These are phyloP conservation scores for Delphinus delphis DNA, from an alignment of 2,113 vertebrate genomes.

Conservation along the genomic window DNA sequence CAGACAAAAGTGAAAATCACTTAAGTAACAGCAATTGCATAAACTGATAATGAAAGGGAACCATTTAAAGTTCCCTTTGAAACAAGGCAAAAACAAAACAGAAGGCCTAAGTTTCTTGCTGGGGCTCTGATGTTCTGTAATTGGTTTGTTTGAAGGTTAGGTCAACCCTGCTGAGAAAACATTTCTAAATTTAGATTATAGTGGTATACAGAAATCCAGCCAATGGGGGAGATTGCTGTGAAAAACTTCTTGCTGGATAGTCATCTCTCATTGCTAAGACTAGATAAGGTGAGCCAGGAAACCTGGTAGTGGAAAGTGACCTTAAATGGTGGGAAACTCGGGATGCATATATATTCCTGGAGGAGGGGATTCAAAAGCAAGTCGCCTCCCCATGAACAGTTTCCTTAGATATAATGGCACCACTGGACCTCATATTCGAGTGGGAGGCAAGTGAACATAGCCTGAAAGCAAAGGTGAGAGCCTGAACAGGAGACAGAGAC, in stretches of 20 bases:
- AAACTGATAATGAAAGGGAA: background rate
- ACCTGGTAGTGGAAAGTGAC: background rate
- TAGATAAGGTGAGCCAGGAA: background rate
- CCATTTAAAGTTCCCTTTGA: constrained; percentile 30
- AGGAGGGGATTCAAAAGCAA: background rate
- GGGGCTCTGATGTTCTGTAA: constrained; percentile 3
- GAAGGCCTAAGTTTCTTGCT: background rate
- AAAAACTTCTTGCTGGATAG: background rate
- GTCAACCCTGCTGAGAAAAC: background rate
- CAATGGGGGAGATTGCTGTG: background rate
- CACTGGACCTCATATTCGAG: background rate
- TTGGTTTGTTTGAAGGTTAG: constrained; percentile 31
- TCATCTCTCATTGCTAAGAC: background rate
- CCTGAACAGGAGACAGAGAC: background rate
- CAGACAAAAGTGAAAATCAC: constrained; percentile 20
- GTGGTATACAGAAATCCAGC: background rate
- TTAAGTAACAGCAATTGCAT: background rate
- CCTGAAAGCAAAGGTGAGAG: background rate
- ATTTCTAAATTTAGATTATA: constrained; percentile 40
- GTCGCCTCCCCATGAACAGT: background rate
- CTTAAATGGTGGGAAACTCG: background rate
- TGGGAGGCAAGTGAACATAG: background rate
- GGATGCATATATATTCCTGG: background rate
- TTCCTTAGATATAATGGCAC: background rate
- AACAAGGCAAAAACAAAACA: background rate